phyloP scores from a whole-genome alignment of 2,113 vertebrate species.

The Cyrtonyx montezumae region DNA sequence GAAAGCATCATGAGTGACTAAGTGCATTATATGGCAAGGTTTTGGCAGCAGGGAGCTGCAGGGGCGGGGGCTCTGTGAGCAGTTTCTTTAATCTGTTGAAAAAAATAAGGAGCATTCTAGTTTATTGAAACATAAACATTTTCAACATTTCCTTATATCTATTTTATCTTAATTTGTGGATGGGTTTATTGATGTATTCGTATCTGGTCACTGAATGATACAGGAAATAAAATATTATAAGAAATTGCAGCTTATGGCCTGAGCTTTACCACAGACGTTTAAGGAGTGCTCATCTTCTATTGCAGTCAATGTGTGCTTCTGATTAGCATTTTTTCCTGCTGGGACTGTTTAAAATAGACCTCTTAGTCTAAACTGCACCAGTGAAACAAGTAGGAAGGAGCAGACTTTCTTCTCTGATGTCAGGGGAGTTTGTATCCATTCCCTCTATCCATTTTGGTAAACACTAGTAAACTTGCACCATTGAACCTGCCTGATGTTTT shows the following conservation, averaged over 20 bases:
- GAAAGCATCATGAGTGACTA: background rate
- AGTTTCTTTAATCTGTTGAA: background rate
- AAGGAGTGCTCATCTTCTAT: background rate
- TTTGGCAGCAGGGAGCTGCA: background rate
- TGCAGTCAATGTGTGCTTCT: background rate
- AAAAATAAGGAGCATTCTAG: background rate
- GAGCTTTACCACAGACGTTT: background rate
- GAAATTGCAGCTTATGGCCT: background rate
- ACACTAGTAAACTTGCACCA: background rate
- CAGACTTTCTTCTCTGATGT: background rate
- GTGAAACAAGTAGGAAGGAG: background rate
- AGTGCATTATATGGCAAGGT: background rate
- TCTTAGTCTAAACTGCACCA: background rate
- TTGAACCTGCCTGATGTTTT: background rate
- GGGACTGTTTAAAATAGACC: background rate
- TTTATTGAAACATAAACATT: background rate
- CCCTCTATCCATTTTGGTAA: background rate
- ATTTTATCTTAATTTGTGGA: background rate
- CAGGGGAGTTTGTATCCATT: rapidly evolving
- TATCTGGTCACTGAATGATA: background rate
- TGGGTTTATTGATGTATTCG: background rate
- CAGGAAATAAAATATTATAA: background rate
- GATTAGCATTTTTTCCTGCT: background rate
- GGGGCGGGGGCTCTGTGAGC: background rate
- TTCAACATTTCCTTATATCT: background rate